Evolutionary conservation across 1,140 invertebrate genomes (phyloP), one percentile per base, ranked within the genome.

Genomic region (Drosophila novamexicana): DNA sequence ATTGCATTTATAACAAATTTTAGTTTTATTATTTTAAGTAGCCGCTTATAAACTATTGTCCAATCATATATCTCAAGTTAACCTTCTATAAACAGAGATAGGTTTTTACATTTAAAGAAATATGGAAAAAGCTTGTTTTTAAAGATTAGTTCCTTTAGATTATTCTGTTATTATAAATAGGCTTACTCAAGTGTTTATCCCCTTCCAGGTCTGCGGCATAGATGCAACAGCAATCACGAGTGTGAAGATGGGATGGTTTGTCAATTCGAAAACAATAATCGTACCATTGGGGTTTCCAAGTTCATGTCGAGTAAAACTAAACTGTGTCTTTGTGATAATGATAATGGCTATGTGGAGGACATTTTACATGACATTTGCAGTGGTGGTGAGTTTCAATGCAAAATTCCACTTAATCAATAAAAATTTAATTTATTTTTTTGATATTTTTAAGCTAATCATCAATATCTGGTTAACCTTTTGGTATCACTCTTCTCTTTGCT

Each of bases 181-280:
- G 6, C 0, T 52, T 14, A 52, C 12, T 32, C 12, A 39, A 4
- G 37, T 52, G 6, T 6, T 37, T 10, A 12, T 32, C 18, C 12
- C 0, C 1, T 81, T 86, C 1, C 86, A 94, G 94, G 92, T 7
- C 86, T 94, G 7, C 93, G 93, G 63, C 94, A 94, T 82, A 91
- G 91, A 16, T 94, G 94, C 80, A 81, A 85, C 9, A 93, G 92
- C 84, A 93, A 91, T 66, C 93, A 93, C 53, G 94, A 94, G 57
- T 94, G 94, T 73, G 93, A 94, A 71, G 94, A 94, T 58, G 93
- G 93, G 0, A 90, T 94, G 77, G 91, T 93, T 36, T 94, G 94
- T 78, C 91, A 89, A 10, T 78, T 89, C 1, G 93, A 93, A 1
- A 94, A 94, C 75, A 92, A 93, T 22, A 94, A 94, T 9, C 92